Evolutionary conservation across 2,888 invertebrate species (phyloP).

Genomic region (Drosophila robusta): DNA sequence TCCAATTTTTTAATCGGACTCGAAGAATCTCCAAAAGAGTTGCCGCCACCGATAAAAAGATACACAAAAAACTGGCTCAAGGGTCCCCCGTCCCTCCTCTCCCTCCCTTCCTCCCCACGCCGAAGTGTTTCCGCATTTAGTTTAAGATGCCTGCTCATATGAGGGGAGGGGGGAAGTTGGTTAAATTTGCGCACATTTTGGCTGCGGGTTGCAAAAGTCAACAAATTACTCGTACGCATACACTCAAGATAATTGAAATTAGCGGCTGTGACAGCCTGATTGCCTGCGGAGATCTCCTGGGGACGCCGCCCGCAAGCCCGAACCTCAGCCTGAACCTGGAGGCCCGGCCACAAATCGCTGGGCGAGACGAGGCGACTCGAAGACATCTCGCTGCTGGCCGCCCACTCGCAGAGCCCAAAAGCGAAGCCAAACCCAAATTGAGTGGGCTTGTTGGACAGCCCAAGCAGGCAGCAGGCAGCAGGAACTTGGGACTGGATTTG

Average conservation of each 20-base stretch:
- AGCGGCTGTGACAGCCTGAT: constrained; percentile 77
- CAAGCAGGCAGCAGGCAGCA: constrained; percentile 16
- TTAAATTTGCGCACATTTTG: constrained; percentile 46
- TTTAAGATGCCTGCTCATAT: constrained; percentile 5
- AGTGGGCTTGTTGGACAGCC: constrained; percentile 74
- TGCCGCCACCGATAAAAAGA: constrained; percentile 27
- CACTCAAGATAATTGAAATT: constrained; percentile 77
- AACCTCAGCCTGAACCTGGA: background rate
- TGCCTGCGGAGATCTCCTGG: constrained; percentile 66
- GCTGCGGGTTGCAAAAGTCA: constrained; percentile 53
- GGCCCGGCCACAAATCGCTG: constrained; percentile 58
- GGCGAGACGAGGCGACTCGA: constrained; percentile 6
- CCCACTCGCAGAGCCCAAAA: constrained; percentile 59
- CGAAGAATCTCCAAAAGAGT: constrained; percentile 31
- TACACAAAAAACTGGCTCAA: constrained; percentile 29
- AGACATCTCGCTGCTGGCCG: constrained; percentile 40
- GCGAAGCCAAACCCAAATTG: constrained; percentile 64
- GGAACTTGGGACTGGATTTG: constrained; percentile 12
- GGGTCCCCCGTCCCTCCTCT: no score
- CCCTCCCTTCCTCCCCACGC: background rate
- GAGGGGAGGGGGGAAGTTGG: constrained; percentile 8
- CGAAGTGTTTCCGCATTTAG: constrained; percentile 56
- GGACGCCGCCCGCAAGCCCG: constrained; percentile 20
- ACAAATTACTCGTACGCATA: constrained; percentile 75
- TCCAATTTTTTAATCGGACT: constrained; percentile 37